These are phyloP conservation scores for Planococcus citri DNA, from an alignment of 1,140 invertebrate genomes.

Conservation along the genomic window DNA sequence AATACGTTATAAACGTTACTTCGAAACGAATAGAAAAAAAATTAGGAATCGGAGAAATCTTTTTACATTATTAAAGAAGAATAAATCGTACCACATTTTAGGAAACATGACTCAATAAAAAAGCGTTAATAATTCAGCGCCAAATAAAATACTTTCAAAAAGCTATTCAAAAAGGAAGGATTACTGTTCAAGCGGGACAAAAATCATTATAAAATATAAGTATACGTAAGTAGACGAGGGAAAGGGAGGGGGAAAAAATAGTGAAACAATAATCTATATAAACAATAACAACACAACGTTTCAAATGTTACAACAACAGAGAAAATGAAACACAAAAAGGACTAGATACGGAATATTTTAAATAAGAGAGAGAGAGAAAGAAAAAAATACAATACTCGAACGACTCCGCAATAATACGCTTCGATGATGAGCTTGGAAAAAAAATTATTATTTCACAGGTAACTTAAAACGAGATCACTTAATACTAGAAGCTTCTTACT, in stretches of 20 bases:
- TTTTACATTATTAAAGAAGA: too few relatives aligned
- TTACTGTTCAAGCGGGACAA: too few relatives aligned
- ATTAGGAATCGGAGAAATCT: too few relatives aligned
- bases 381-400: not conserved
- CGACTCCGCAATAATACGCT: not conserved
- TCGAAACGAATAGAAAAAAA: too few relatives aligned
- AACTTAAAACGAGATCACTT: constrained; percentile 12
- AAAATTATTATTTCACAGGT: not conserved
- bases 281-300: not conserved
- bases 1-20: too few relatives aligned
- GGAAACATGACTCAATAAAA: too few relatives aligned
- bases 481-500: constrained; percentile 13
- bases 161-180: too few relatives aligned
- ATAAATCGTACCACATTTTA: too few relatives aligned
- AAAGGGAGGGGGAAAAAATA: not conserved
- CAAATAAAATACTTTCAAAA: too few relatives aligned
- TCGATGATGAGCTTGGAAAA: not conserved
- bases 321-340: not conserved
- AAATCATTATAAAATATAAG: too few relatives aligned
- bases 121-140: too few relatives aligned
- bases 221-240: too few relatives aligned
- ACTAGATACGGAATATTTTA: not conserved
- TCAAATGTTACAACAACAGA: not conserved
- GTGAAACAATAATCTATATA: not conserved
- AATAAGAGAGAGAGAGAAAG: not conserved